Evolutionary conservation across 2,888 invertebrate genomes (phyloP).

Genomic region (Trachelus troglodyta): DNA sequence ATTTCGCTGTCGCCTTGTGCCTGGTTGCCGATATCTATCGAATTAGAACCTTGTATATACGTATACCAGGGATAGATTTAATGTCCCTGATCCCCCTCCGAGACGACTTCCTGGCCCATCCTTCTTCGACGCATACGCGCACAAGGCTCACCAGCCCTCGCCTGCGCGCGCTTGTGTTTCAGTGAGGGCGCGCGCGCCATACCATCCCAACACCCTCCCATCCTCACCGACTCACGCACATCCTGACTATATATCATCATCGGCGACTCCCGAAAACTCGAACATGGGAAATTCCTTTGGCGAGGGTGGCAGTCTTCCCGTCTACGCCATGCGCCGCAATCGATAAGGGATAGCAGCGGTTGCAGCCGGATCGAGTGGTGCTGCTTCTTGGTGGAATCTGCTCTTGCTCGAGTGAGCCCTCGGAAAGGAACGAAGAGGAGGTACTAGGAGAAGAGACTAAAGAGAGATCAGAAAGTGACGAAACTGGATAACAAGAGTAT

Average conservation of each 20-base stretch:
- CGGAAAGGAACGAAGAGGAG: not conserved
- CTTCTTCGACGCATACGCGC: not conserved
- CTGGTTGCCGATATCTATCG: not conserved
- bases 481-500: not conserved
- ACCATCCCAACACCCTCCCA: not conserved
- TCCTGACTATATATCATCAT: not conserved
- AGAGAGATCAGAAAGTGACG: not conserved
- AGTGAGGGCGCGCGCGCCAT: not conserved
- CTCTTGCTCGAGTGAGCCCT: not conserved
- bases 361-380: not conserved
- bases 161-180: not conserved
- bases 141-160: not conserved
- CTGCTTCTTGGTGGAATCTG: not conserved
- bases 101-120: not conserved
- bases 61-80: not conserved
- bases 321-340: slow-evolving; percentile 43
- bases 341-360: slow-evolving; percentile 34
- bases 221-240: not conserved
- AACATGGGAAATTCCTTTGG: slow-evolving; percentile 16
- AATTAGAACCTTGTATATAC: not conserved
- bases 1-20: not conserved
- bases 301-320: slow-evolving; percentile 22
- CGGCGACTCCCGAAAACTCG: slow-evolving; percentile 14
- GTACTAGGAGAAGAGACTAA: not conserved
- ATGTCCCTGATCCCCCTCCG: not conserved